Evolutionary conservation across 2,113 vertebrate genomes (phyloP), one percentile per base, ranked within the genome.

Genomic region (Acanthochromis polyacanthus): DNA sequence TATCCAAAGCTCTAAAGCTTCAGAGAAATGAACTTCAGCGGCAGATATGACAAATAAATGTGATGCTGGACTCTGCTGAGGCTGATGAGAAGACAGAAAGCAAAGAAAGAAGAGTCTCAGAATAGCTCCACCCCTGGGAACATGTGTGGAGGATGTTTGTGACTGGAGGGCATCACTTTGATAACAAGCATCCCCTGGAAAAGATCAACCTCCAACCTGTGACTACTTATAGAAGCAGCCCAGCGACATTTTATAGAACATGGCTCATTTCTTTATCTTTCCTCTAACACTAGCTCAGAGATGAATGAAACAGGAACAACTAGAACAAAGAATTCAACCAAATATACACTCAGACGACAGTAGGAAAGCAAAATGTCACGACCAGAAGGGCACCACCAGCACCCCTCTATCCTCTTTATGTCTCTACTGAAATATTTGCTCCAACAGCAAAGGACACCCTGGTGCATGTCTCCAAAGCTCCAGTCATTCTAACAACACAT

Each of bases 101-200:
- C 17, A 45, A 59, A 72, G 36, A 72, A 56, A 78, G 52, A 64
- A 57, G 52, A 3, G 62, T 77, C 70, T 74, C 55, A 69, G 86
- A 90, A 88, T 85, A 80, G 69, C 69, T 53, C 56, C 25, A 64
- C 82, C 80, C 51, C 25, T 63, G 77, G 75, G 83, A 79, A 30
- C n/a, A 22, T 0, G 51, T 56, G 79, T 75, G 75, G 87, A 60
- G 62, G 82, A 83, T 50, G 79, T 75, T 74, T 66, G 80, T 25
- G 45, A 25, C 11, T 66, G 62, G 79, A 75, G 78, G 71, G 58
- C 43, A 65, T 58, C 51, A 40, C 32, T 71, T 52, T 40, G 59
- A 79, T 28, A 40, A 20, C n/a, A 64, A 64, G 51, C 23, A 43
- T 56, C 58, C 58, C 38, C 56, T 66, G 51, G 32, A 55, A 57